These are phyloP conservation scores for Galendromus occidentalis DNA, from an alignment of 1,140 invertebrate genomes.

Conservation along the genomic window DNA sequence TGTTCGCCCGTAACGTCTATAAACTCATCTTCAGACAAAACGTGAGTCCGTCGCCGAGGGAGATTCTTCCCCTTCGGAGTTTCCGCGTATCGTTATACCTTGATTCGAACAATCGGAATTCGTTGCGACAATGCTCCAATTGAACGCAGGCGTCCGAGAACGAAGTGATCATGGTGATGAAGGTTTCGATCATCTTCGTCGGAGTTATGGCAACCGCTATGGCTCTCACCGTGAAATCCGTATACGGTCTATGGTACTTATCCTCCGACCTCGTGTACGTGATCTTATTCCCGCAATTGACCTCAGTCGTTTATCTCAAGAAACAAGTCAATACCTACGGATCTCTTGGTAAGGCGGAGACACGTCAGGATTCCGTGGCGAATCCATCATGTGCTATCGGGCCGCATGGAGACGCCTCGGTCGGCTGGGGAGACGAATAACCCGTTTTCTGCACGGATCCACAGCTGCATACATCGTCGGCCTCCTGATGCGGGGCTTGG, in stretches of 20 bases:
- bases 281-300: constrained; percentile 89
- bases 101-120: too few species aligned
- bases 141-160: constrained; percentile 69
- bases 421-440: not conserved
- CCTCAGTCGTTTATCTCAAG: constrained; percentile 90
- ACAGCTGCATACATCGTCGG: constrained; percentile 62
- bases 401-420: not conserved
- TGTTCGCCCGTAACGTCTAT: constrained; percentile 96
- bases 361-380: too few species aligned
- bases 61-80: too few species aligned
- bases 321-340: constrained; percentile 88
- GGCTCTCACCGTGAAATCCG: constrained; percentile 86
- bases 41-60: constrained; percentile 31
- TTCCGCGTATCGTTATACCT: too few species aligned
- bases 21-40: constrained; percentile 82
- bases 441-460: not conserved
- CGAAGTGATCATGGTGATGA: constrained; percentile 97
- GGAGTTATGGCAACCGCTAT: constrained; percentile 77
- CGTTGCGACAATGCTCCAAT: too few species aligned
- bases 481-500: constrained; percentile 59
- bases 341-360: constrained; percentile 50
- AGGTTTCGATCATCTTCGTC: constrained; percentile 72
- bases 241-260: constrained; percentile 93
- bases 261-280: constrained; percentile 95
- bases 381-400: too few species aligned